A percentile compares a stretch with the other conserved stretches of the same genome.
Conservation (phyloP, 2,888 invertebrate genomes). For the Fragum sueziense region DNA sequence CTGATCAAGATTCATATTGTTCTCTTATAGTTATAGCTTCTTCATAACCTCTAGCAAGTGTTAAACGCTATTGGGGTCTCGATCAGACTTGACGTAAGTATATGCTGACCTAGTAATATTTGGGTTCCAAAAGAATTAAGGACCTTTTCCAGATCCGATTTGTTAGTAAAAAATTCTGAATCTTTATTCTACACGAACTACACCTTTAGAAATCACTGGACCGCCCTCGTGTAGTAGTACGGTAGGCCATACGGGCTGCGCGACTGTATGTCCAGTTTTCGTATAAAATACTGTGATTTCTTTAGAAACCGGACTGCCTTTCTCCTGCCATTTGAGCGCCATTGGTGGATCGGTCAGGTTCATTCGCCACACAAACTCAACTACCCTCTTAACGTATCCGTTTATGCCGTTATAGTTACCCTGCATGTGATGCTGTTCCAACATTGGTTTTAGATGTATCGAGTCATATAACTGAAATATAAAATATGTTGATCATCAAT, state of each 20-base stretch:
- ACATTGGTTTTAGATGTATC: not conserved
- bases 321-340: not conserved
- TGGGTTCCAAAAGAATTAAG: too few species aligned
- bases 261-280: not conserved
- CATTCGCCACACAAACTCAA: not conserved
- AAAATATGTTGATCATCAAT: not conserved
- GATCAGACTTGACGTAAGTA: too few species aligned
- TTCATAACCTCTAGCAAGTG: too few species aligned
- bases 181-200: not conserved
- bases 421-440: not conserved
- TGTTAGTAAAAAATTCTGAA: too few species aligned
- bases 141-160: too few species aligned
- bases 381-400: not conserved
- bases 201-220: not conserved
- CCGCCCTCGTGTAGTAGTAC: not conserved
- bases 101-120: too few species aligned
- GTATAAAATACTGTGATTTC: not conserved
- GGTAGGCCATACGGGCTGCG: constrained; percentile 4
- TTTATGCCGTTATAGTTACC: not conserved
- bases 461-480: not conserved
- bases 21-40: too few species aligned
- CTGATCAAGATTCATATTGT: too few species aligned
- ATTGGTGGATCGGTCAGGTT: constrained; percentile 5
- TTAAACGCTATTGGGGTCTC: too few species aligned
- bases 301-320: not conserved